Base-by-base conservation (phyloP, 2,797 vertebrate genomes). In the Huso huso region DNA sequence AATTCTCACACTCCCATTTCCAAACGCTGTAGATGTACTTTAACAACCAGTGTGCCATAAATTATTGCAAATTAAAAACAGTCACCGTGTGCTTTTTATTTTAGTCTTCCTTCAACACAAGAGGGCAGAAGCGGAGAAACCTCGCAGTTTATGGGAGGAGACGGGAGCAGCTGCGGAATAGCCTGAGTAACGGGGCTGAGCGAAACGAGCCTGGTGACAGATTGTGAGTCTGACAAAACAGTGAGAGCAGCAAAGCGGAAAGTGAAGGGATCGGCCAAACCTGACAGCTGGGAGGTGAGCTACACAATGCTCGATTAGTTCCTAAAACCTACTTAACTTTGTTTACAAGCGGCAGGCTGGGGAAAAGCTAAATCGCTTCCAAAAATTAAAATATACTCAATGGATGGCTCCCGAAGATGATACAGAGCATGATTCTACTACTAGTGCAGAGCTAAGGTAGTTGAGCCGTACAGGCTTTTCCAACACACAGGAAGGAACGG, bases 401-500 rank as follows among this genome's bases (percentile, higher is more conserved):
- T 53, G 65, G 13, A 48, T n/a, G 13, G 55, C 37, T 58, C 12
- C 10, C 49, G 59, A 48, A 7, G 37, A 49, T 5, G n/a, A 66
- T 8, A 58, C 58, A 49, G 65, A 49, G 65, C 15, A 18, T 51
- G 15, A 12, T 66, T 37, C 11, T 53, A n/a, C 11, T 53, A n/a
- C 7, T 49, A 18, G 49, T 61, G 37, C 37, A 37, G 37, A 37
- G 37, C 37, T 4, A 37, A 37, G 37, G 37, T 37, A 37, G 37
- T 62, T 58, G 66, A 13, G 64, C 49, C 59, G 49, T 8, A 49
- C 53, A 66, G 63, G 50, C 68, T 55, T 68, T 71, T 69, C 51
- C 64, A 10, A 63, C 74, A 51, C 50, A 70, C 50, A 70, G 68
- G 63, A 70, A 66, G 55, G 55, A 58, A 82, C 83, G 84, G 76